A percentile compares a stretch with the other conserved stretches of the same genome.
These are phyloP conservation scores for Brachypterus glaber DNA, from an alignment of 2,888 invertebrate genomes.

Conservation along the genomic window DNA sequence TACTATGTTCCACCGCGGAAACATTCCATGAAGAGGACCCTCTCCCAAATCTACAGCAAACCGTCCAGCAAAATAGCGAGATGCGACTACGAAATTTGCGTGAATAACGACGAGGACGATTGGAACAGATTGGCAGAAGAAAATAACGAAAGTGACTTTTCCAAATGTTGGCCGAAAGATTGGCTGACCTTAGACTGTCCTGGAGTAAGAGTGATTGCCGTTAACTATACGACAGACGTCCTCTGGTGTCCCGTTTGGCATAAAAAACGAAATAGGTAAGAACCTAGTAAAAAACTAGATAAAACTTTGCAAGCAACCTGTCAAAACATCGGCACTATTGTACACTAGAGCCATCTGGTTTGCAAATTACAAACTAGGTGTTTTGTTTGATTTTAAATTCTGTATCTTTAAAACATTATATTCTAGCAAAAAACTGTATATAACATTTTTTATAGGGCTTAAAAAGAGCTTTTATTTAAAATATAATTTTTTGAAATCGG, in stretches of 20 bases:
- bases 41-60: slow-evolving; percentile 26
- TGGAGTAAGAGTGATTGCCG: slow-evolving; percentile 63
- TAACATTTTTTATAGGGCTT: no score
- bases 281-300: slow-evolving; percentile 4
- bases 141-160: slow-evolving; percentile 26
- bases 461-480: no score
- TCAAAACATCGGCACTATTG: no score
- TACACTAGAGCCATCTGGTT: no score
- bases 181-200: slow-evolving; percentile 76
- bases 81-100: slow-evolving; percentile 19
- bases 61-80: slow-evolving; percentile 29
- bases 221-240: slow-evolving; percentile 75
- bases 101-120: slow-evolving; percentile 17
- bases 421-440: no score
- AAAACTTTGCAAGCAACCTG: no score
- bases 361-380: no score
- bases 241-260: slow-evolving; percentile 70
- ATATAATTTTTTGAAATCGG: no score
- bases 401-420: no score
- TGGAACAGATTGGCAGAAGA: slow-evolving; percentile 20
- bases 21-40: slow-evolving; percentile 27
- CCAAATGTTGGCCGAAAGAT: slow-evolving; percentile 74
- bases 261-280: slow-evolving; percentile 52
- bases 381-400: no score
- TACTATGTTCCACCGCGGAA: slow-evolving; percentile 25